These are phyloP conservation scores for Lindbergichthys nudifrons DNA, from an alignment of 2,797 vertebrate genomes.

Conservation along the genomic window DNA sequence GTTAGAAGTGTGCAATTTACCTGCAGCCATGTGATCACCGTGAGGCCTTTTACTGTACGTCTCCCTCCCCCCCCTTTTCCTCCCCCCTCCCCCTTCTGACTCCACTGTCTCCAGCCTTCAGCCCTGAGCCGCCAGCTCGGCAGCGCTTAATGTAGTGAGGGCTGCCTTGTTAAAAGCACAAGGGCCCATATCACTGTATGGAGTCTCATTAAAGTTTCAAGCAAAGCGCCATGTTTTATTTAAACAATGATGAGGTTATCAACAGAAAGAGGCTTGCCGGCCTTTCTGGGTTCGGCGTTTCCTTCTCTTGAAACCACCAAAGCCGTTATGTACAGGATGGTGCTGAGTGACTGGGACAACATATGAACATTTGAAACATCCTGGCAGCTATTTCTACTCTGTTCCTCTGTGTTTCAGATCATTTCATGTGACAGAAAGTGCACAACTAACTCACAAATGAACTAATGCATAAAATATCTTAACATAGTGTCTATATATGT, in stretches of 20 bases:
- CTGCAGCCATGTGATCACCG: constrained; percentile 35
- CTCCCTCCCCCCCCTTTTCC: constrained; percentile 9
- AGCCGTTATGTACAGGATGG: constrained; percentile 30
- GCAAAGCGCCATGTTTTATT: constrained; percentile 83
- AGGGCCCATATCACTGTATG: constrained; percentile 76
- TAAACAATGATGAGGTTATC: constrained; percentile 83
- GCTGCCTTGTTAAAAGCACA: constrained; percentile 79
- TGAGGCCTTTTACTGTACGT: constrained; percentile 38
- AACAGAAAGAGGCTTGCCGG: constrained; percentile 64
- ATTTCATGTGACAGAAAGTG: constrained; percentile 10
- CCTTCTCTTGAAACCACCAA: constrained; percentile 50
- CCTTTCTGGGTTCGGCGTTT: constrained; percentile 40
- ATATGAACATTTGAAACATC: constrained; percentile 47
- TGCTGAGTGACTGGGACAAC: constrained; percentile 60
- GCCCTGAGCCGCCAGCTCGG: constrained; percentile 42
- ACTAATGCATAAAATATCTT: constrained; percentile 5
- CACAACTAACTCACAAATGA: neutral
- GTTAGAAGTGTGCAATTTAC: constrained; percentile 15
- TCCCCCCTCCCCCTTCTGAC: constrained; percentile 18
- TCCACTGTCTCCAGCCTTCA: constrained; percentile 35
- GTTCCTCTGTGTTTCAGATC: constrained; percentile 11
- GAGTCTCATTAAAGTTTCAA: constrained; percentile 83
- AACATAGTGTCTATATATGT: neutral
- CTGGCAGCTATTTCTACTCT: constrained; percentile 39
- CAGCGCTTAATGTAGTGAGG: constrained; percentile 69